Conservation (phyloP, 2,888 invertebrate genomes). For the Limnephilus rhombicus region DNA sequence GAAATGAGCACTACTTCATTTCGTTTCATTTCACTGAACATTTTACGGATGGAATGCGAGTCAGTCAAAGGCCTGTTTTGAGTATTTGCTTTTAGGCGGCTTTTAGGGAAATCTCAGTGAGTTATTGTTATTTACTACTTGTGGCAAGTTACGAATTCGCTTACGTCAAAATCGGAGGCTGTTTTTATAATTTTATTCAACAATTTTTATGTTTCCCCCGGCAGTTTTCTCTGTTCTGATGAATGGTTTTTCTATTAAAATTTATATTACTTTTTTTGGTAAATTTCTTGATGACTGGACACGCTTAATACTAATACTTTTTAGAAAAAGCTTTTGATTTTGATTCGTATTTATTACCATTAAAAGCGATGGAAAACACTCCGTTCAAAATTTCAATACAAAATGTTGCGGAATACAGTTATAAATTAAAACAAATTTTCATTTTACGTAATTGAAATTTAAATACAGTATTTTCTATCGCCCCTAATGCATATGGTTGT, state of each 20-base stretch:
- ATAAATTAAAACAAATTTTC: too few relatives aligned
- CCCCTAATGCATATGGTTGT: too few relatives aligned
- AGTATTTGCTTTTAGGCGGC: background rate
- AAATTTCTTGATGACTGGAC: too few relatives aligned
- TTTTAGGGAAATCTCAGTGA: background rate
- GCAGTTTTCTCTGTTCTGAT: background rate
- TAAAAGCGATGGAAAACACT: too few relatives aligned
- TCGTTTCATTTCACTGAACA: conserved; percentile 40
- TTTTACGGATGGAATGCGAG: conserved; percentile 21
- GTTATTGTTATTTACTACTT: background rate
- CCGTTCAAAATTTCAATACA: too few relatives aligned
- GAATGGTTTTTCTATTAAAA: background rate
- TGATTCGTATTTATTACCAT: too few relatives aligned
- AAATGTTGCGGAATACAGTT: too few relatives aligned
- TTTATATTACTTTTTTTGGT: too few relatives aligned
- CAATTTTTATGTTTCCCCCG: background rate
- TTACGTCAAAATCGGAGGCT: background rate
- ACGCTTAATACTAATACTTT: too few relatives aligned
- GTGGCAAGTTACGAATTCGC: background rate
- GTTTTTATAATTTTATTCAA: background rate
- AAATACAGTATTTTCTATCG: too few relatives aligned
- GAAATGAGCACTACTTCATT: conserved; percentile 42
- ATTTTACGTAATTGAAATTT: too few relatives aligned
- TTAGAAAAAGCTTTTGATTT: too few relatives aligned
- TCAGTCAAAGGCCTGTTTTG: background rate